phyloP scores from a whole-genome alignment of 2,113 vertebrate genomes.

The Megaceryle maxima region DNA sequence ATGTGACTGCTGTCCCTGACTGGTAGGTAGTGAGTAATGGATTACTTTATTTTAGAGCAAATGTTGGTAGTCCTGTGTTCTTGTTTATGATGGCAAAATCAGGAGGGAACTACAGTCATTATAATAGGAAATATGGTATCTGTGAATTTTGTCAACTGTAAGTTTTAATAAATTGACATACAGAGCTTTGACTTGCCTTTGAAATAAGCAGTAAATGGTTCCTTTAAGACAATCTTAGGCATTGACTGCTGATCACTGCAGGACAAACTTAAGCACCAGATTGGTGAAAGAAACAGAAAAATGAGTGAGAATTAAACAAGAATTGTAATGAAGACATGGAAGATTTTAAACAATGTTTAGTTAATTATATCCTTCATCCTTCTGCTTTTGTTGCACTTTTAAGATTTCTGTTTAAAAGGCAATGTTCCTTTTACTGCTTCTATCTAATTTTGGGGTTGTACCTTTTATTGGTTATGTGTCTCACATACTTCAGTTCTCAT shows the following conservation, averaged over 20 bases:
- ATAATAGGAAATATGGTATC: neutral
- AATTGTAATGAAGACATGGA: neutral
- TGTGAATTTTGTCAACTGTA: neutral
- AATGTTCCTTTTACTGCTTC: neutral
- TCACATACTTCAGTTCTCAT: neutral
- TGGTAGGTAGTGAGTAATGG: neutral
- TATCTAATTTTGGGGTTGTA: neutral
- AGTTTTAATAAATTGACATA: neutral
- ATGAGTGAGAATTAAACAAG: neutral
- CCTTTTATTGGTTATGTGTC: neutral
- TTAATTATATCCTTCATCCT: neutral
- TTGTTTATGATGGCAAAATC: neutral
- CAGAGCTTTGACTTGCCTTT: neutral
- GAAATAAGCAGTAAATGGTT: neutral
- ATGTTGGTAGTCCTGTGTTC: neutral
- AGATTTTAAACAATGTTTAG: neutral
- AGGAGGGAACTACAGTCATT: neutral
- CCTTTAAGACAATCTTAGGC: neutral
- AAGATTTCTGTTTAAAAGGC: neutral
- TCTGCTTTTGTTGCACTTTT: neutral
- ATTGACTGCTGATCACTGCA: neutral
- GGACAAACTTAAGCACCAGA: neutral
- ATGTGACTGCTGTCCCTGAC: neutral
- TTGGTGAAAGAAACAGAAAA: neutral
- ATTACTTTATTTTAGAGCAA: neutral